Evolutionary conservation across 2,888 invertebrate species (phyloP), one percentile per base, ranked within the genome.

Genomic region (Macaria liturata): DNA sequence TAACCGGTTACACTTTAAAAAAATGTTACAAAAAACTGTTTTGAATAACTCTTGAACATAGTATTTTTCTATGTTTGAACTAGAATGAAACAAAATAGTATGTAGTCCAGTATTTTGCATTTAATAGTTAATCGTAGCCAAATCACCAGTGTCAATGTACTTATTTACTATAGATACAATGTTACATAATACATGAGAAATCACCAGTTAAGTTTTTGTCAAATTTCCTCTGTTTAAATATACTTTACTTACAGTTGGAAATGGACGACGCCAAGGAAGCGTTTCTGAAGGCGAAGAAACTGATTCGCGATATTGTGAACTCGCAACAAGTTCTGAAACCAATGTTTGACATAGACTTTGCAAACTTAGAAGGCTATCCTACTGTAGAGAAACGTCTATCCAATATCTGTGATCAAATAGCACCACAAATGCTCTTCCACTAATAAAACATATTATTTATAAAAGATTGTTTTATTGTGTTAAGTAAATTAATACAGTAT

Each of bases 301-400:
- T 91, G 37, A 78, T 89, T 43, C 72, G 73, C 43, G 67, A 80
- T n/a, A 83, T 91, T 50, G 76, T 85, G 4, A 75, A 79, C 9
- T 72, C 77, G 0, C 90, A 91, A 65, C 77, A 71, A 4, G 52
- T 39, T 7, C 55, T 86, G 1, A 74, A 74, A 50, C 88, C 91
- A 34, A 84, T 91, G 87, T 86, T 88, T 51, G 83, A 90, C 59
- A 83, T 87, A 43, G 80, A 91, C 52, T 90, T 90, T 62, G 62
- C 77, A 1, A 80, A 84, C 52, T 57, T 76, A 40, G 43, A 57
- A 0, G 56, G 80, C 49, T 84, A 84, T 59, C 79, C 83, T 1
- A 75, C 73, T 8, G 76, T 84, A 9, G 61, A 87, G 57, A 75
- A 74, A 42, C 80, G 75, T 62, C 62, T 89, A 5, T 57, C 62